Evolutionary conservation across 2,797 vertebrate species (phyloP), one percentile per base, ranked within the genome.

Genomic region (Chloroceryle inda): DNA sequence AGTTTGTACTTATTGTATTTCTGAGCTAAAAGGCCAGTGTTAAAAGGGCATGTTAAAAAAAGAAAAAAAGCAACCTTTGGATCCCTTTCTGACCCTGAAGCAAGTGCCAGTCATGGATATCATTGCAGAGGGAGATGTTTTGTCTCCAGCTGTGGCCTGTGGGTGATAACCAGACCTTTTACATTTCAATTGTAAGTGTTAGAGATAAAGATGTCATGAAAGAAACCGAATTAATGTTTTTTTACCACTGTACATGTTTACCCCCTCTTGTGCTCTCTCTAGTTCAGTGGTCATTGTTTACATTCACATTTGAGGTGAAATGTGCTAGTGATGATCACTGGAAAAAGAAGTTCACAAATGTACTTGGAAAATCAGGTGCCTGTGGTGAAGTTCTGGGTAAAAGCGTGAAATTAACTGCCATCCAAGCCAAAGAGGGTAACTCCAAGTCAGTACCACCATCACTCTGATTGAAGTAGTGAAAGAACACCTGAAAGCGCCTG

Each of bases 381-480:
- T 94, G 89, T 73, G 82, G 96, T 82, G 94, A 96, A 88, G 37
- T 89, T 94, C 95, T 86, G 76, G 93, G 91, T 96, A 97, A 97
- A 97, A 98, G 97, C 88, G 93, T 92, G 95, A 96, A 97, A 98
- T 97, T 96, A 97, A 79, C 92, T 94, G 66, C 89, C 85, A 75
- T 95, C 94, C 89, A 95, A 79, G 59, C 89, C 92, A 55, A 95
- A 92, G 88, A 96, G 81, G 66, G 71, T 84, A 71, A 90, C 92
- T 96, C 82, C 13, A 87, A 85, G 91, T 81, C 81, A 80, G 95
- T 89, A 73, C 55, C 35, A 91, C 87, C 94, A 94, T 97, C 88
- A 49, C 95, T 85, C 94, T 98, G 98, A 98, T 97, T 98, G 98
- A 98, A 98, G 97, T 96, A 97, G 97, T n/a, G 69, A 88, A 95